phyloP scores from a whole-genome alignment of 92 coral and sea anemone species.

The Meandrina meandrites region DNA sequence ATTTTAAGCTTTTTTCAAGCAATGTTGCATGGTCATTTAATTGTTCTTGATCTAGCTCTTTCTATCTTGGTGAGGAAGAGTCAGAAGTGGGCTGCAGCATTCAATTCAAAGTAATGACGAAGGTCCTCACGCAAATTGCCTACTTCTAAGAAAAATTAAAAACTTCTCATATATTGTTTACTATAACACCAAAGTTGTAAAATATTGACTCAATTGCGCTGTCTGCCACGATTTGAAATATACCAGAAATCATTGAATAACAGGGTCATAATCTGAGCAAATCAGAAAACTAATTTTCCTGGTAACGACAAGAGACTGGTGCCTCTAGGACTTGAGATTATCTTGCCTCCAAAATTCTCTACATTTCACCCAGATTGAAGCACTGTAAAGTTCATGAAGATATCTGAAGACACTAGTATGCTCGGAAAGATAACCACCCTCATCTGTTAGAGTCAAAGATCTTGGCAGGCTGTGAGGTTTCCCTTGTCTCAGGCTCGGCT shows the following conservation, averaged over 20 bases:
- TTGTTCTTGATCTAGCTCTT: too few relatives aligned
- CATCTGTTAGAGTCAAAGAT: conserved; percentile 47
- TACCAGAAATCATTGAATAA: background rate
- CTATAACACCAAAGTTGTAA: background rate
- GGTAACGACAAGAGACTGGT: background rate
- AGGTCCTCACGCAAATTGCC: background rate
- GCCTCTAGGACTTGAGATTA: background rate
- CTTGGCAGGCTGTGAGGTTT: conserved; percentile 48
- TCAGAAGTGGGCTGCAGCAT: too few relatives aligned
- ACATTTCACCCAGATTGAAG: conserved; percentile 94
- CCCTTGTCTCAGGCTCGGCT: conserved; percentile 34
- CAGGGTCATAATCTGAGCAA: background rate
- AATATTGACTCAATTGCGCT: background rate
- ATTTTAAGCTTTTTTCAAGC: too few relatives aligned
- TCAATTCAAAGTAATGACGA: background rate
- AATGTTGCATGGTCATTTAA: too few relatives aligned
- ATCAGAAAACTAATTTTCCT: background rate
- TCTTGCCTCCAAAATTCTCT: conserved; percentile 83
- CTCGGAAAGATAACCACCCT: conserved; percentile 53
- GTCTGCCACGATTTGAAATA: background rate
- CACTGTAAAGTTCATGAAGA: conserved; percentile 93
- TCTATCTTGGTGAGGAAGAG: too few relatives aligned
- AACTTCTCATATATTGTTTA: background rate
- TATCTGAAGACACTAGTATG: conserved; percentile 69
- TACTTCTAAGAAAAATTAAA: too few relatives aligned